Conservation (phyloP, 2,888 invertebrate species). For the Lypha dubia region DNA sequence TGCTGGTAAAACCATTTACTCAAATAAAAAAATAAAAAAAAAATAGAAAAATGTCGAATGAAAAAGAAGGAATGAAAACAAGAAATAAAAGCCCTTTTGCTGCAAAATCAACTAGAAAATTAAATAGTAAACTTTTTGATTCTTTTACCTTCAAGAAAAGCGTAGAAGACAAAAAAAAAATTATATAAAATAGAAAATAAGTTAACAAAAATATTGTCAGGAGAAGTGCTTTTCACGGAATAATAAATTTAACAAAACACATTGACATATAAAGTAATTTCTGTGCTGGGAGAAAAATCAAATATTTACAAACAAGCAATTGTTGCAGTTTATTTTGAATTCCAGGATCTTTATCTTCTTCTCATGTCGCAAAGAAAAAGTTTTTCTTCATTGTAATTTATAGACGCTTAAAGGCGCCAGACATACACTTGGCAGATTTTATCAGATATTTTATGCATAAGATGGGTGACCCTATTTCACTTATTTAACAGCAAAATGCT, state of each 20-base stretch:
- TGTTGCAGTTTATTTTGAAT: not conserved
- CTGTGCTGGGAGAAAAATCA: not conserved
- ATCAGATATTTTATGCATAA: no score
- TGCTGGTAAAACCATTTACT: not conserved
- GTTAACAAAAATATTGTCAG: slow-evolving; percentile 3
- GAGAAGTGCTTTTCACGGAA: slow-evolving; percentile 7
- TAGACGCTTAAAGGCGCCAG: not conserved
- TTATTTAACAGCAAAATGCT: no score
- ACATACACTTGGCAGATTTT: not conserved
- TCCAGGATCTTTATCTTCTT: not conserved
- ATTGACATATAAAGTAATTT: slow-evolving; percentile 11
- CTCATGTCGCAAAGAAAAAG: not conserved
- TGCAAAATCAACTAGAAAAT: not conserved
- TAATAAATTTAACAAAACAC: slow-evolving; percentile 24
- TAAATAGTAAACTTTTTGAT: not conserved
- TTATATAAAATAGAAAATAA: not conserved
- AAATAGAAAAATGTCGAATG: not conserved
- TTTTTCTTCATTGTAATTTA: not conserved
- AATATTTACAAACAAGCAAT: slow-evolving; percentile 10
- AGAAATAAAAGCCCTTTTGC: no score
- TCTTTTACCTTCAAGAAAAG: not conserved
- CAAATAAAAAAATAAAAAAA: not conserved
- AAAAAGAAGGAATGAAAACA: no score
- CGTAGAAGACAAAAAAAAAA: no score
- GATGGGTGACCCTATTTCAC: no score